Conservation (phyloP, 2,113 vertebrate genomes). For the Dolichotis patagonum region DNA sequence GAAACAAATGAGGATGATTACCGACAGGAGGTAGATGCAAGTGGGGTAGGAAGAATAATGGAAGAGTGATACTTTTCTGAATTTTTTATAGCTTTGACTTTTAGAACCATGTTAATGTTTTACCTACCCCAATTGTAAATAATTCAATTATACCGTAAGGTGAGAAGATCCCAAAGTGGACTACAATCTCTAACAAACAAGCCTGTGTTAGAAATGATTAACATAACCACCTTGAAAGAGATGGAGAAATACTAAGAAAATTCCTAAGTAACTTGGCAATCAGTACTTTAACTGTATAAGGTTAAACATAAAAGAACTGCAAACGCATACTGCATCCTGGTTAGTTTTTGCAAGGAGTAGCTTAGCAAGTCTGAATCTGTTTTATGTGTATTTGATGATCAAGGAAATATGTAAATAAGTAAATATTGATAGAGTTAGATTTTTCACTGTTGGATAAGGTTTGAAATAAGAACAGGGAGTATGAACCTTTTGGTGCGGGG, state of each 20-base stretch:
- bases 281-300: neutral
- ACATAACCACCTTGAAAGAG: neutral
- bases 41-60: neutral
- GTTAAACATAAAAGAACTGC: neutral
- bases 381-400: neutral
- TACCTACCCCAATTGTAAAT: neutral
- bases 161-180: neutral
- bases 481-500: neutral
- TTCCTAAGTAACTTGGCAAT: neutral
- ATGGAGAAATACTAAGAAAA: neutral
- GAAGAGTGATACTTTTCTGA: neutral
- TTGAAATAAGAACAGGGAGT: neutral
- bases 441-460: neutral
- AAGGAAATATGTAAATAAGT: neutral
- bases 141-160: neutral
- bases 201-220: neutral
- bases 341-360: neutral
- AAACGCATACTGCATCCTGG: neutral
- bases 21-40: neutral
- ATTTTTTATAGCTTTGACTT: constrained; percentile 28
- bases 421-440: neutral
- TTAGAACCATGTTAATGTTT: neutral
- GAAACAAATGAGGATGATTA: neutral
- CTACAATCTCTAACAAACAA: neutral
- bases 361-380: neutral